Conservation (phyloP, 1,140 invertebrate species). For the Drosophila tristis region DNA sequence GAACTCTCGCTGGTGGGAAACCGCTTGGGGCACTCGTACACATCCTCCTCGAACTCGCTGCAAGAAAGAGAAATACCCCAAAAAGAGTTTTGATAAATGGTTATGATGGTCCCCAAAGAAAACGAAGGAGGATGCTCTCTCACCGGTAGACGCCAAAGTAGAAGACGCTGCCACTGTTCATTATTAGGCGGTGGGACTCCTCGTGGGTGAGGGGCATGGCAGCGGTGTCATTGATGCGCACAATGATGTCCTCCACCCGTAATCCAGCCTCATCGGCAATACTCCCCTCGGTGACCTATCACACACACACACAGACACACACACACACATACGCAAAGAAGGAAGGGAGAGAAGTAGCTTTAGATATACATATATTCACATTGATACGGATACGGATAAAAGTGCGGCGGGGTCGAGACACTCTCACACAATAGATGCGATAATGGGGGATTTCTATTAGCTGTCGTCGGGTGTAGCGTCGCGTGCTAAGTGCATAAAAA, state of each 20-base stretch:
- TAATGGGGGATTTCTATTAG: slow-evolving; percentile 55
- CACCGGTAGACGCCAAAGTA: slow-evolving; percentile 87
- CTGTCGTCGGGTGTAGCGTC: slow-evolving; percentile 47
- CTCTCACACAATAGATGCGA: slow-evolving; percentile 35
- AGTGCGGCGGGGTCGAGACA: slow-evolving; percentile 6
- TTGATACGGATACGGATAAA: slow-evolving; percentile 1
- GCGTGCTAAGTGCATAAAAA: slow-evolving; percentile 77
- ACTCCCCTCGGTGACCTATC: slow-evolving; percentile 90
- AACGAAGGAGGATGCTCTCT: slow-evolving; percentile 18
- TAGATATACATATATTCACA: slow-evolving; percentile 24
- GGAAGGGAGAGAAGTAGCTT: slow-evolving; percentile 30
- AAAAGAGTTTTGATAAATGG: slow-evolving; percentile 44
- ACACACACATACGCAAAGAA: not conserved
- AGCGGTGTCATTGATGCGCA: slow-evolving; percentile 89
- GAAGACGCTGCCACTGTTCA: slow-evolving; percentile 90
- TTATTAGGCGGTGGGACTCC: slow-evolving; percentile 91
- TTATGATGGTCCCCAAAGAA: slow-evolving; percentile 17
- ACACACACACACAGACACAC: slow-evolving; percentile 29
- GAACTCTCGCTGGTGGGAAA: slow-evolving; percentile 64
- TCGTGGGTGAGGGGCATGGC: slow-evolving; percentile 89
- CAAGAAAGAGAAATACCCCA: not conserved
- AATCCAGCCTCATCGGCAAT: slow-evolving; percentile 93
- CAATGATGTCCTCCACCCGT: slow-evolving; percentile 91
- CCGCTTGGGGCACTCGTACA: slow-evolving; percentile 33
- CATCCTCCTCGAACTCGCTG: slow-evolving; percentile 63